These are phyloP conservation scores for Noctilio leporinus DNA, from an alignment of 2,113 vertebrate genomes.

Conservation along the genomic window DNA sequence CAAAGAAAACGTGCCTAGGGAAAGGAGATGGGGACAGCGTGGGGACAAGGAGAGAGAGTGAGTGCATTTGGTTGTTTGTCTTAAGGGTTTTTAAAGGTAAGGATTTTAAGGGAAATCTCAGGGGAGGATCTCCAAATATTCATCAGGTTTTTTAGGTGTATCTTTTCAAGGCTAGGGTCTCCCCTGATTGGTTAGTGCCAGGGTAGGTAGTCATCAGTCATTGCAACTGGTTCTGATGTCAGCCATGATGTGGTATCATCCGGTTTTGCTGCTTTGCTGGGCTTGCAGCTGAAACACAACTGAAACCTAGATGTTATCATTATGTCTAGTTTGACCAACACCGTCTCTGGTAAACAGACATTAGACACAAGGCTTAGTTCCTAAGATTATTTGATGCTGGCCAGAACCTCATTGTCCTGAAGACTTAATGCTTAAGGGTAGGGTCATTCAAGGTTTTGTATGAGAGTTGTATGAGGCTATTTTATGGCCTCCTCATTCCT, in stretches of 20 bases:
- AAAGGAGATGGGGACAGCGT: background rate
- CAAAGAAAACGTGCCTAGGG: background rate
- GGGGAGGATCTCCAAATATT: background rate
- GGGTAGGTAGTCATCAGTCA: background rate
- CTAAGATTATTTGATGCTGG: background rate
- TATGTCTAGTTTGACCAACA: background rate
- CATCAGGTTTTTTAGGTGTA: background rate
- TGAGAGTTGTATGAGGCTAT: background rate
- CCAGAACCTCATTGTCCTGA: background rate
- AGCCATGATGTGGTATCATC: background rate
- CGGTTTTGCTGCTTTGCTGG: background rate
- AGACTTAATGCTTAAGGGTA: background rate
- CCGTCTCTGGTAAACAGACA: background rate
- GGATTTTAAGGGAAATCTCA: background rate
- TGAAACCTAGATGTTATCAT: background rate
- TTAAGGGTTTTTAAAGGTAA: background rate
- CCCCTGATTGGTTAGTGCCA: background rate
- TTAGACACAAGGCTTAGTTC: background rate
- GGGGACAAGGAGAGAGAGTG: no score
- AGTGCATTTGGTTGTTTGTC: background rate
- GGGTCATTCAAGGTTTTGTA: background rate
- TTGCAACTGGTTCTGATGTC: background rate
- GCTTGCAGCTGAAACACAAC: background rate
- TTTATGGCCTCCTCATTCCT: background rate
- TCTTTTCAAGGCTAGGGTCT: background rate